Evolutionary conservation across 2,797 vertebrate species (phyloP).

Genomic region (Phoeniculus purpureus): DNA sequence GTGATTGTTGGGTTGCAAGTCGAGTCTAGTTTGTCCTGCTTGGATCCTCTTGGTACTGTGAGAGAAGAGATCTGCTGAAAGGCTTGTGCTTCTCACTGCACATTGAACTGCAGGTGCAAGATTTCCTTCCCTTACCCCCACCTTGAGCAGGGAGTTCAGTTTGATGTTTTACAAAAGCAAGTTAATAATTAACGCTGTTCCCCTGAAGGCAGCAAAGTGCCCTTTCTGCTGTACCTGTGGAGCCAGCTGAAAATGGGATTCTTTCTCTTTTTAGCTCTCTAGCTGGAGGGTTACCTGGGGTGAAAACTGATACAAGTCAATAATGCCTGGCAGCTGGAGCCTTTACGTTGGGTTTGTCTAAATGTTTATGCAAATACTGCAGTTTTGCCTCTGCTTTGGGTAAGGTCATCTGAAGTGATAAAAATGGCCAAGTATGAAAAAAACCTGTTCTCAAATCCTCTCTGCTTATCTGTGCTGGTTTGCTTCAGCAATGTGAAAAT

Average conservation of each 20-base stretch:
- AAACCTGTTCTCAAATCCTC: background rate
- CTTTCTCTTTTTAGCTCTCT: constrained; percentile 4
- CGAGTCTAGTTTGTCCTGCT: background rate
- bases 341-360: background rate
- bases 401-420: background rate
- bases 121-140: constrained; percentile 11
- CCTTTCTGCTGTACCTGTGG: constrained; percentile 12
- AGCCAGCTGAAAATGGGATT: constrained; percentile 46
- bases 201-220: constrained; percentile 22
- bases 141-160: background rate
- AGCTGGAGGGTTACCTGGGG: constrained; percentile 37
- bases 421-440: background rate
- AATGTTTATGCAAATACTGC: background rate
- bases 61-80: background rate
- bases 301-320: constrained; percentile 22
- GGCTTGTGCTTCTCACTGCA: background rate
- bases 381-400: background rate
- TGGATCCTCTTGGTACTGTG: background rate
- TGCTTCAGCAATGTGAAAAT: background rate
- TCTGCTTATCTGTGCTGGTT: background rate
- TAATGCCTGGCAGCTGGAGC: background rate
- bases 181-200: constrained; percentile 73
- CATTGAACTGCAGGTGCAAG: background rate
- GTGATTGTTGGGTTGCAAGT: background rate
- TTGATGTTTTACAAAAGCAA: constrained; percentile 67